Evolutionary conservation across 2,888 invertebrate genomes (phyloP).

Genomic region (Bellardia pandia): DNA sequence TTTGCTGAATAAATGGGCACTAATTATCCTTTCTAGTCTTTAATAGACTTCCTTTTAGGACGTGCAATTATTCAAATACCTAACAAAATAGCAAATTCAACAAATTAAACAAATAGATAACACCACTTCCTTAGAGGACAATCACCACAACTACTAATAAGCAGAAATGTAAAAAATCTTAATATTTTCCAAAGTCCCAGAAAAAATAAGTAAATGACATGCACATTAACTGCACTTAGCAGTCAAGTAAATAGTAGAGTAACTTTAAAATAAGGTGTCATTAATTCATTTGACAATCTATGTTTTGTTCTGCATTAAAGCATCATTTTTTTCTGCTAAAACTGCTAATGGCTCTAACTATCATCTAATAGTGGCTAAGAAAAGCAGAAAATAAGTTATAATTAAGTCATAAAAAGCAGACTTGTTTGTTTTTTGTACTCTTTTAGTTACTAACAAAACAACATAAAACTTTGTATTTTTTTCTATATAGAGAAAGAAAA

Average conservation of each 20-base stretch:
- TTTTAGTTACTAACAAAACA: slow-evolving; percentile 5
- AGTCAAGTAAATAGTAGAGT: background rate
- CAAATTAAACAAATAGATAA: no score
- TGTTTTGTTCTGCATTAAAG: background rate
- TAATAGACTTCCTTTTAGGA: no score
- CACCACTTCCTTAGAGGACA: no score
- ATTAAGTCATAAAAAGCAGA: slow-evolving; percentile 68
- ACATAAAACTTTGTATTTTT: background rate
- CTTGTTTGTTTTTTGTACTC: background rate
- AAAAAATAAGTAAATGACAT: slow-evolving; percentile 1
- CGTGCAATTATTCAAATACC: no score
- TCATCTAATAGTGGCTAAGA: slow-evolving; percentile 10
- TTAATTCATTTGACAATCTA: slow-evolving; percentile 67
- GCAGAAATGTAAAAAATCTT: background rate
- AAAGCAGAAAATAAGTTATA: slow-evolving; percentile 55
- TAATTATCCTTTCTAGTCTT: no score
- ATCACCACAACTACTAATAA: background rate
- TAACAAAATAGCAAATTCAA: no score
- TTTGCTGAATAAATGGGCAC: no score
- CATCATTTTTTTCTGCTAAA: background rate
- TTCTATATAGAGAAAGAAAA: background rate
- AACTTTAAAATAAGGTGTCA: slow-evolving; percentile 35
- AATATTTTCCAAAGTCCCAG: background rate
- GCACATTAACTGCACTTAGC: background rate
- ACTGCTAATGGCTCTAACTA: slow-evolving; percentile 25